Percentiles rank a stretch among this genome's conserved stretches.
Conservation (phyloP, 2,888 invertebrate genomes). For the Exephanes ischioxanthus region DNA sequence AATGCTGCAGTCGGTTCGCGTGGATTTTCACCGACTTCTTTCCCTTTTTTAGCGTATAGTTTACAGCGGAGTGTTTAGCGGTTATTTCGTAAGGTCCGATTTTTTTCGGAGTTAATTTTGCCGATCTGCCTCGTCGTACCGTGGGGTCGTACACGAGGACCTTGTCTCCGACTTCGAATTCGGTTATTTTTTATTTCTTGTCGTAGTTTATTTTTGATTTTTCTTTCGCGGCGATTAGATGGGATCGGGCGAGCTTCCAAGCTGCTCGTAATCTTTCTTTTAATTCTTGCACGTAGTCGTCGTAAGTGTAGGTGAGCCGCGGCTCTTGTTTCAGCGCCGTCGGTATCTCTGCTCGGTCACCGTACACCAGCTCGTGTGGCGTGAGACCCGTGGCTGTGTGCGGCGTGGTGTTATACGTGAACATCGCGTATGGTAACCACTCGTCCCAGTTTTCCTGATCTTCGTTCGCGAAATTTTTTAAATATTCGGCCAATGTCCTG, state of each 20-base stretch:
- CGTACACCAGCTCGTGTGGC: neutral
- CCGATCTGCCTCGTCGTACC: neutral
- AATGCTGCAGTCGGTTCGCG: neutral
- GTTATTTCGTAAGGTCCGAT: neutral
- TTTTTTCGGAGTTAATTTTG: neutral
- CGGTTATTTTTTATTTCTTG: neutral
- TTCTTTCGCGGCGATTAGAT: neutral
- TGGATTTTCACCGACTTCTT: neutral
- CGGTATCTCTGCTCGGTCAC: neutral
- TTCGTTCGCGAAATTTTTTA: too few species aligned
- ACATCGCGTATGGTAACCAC: slow-evolving; percentile 69
- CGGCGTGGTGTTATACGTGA: slow-evolving; percentile 65
- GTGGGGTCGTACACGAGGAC: too few species aligned
- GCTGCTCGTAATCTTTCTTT: too few species aligned
- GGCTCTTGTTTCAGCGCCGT: too few species aligned
- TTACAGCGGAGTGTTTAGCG: neutral
- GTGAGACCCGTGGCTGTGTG: slow-evolving; percentile 59
- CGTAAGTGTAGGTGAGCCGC: too few species aligned
- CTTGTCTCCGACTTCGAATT: neutral
- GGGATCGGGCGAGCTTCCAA: too few species aligned
- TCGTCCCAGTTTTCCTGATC: slow-evolving; percentile 66
- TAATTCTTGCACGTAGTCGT: too few species aligned
- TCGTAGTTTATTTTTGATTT: slow-evolving; percentile 10
- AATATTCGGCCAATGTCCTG: neutral
- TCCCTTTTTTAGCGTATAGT: neutral